Base-by-base conservation (phyloP, 2,888 invertebrate genomes). In the Pollenia labialis region DNA sequence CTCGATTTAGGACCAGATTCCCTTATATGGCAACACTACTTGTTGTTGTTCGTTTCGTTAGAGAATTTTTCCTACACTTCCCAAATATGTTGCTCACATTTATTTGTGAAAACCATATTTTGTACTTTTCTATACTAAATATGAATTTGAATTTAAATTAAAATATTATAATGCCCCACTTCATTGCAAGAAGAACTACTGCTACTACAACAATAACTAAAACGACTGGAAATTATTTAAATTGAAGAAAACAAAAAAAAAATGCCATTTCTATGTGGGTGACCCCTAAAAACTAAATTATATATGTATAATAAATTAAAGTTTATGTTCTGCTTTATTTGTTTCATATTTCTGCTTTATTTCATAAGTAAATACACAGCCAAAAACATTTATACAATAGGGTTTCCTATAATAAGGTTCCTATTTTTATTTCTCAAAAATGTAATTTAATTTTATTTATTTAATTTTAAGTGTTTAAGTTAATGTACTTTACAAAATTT, bases 191-290 rank as follows among this genome's bases (percentile, higher is more conserved):
- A 72, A 23, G 42, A 80, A 54, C 64, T 48, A 46, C 48, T 40
- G 16, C 44, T 60, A 52, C 11, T 0, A 46, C 46, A 11, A 72
- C 56, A 48, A 12, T 32, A 62, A 44, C 56, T 18, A 48, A 44
- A 40, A 58, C 40, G 62, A 56, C 56, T n/a, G 16, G 12, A 56
- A 71, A 40, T 46, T 44, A 50, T 48, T 64, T 18, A 68, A 52
- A 69, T 52, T 72, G 23, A 68, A 66, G 32, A 42, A 68, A 77
- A 14, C 58, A 56, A 2, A 32, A 74, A 62, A 77, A 64, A 76
- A 76, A 69, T 32, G 60, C 18, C n/a, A 66, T 82, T 50, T 68
- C 66, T 80, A 86, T 86, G 82, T 88, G 88, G 88, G 88, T 88
- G 85, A 85, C 85, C 82, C 82, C 72, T 62, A 71, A 84, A 85